Conservation (phyloP, 2,113 vertebrate genomes). For the Bungarus multicinctus region DNA sequence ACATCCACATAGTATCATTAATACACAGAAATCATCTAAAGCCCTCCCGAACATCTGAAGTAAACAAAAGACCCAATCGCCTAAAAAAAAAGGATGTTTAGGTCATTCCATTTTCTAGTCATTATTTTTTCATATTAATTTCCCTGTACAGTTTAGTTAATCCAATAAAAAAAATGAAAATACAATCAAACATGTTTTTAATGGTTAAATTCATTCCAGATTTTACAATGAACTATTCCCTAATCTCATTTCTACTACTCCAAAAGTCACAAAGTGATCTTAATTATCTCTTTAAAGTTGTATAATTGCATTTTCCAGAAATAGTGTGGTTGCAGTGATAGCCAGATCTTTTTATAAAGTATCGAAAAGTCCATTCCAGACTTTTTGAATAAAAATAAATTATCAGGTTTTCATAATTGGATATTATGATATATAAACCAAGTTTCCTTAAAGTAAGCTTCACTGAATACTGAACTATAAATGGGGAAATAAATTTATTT, state of each 20-base stretch:
- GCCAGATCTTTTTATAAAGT: background rate
- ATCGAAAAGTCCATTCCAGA: background rate
- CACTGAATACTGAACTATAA: conserved; percentile 28
- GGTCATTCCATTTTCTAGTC: background rate
- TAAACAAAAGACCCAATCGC: background rate
- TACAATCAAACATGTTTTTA: conserved; percentile 18
- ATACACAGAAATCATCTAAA: background rate
- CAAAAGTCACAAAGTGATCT: conserved; percentile 34
- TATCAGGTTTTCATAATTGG: conserved; percentile 30
- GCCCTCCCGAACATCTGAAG: background rate
- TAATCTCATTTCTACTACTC: conserved; percentile 51
- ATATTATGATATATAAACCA: conserved; percentile 24
- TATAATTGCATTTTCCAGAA: conserved; percentile 43
- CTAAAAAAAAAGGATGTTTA: background rate
- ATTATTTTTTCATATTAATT: conserved; percentile 9
- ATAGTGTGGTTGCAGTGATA: conserved; percentile 6
- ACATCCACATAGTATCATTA: background rate
- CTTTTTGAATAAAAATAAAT: conserved; percentile 36
- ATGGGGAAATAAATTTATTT: background rate
- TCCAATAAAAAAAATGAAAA: conserved; percentile 43
- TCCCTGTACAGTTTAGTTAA: conserved; percentile 23
- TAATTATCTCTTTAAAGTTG: conserved; percentile 45
- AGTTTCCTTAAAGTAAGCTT: background rate
- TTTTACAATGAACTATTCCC: conserved; percentile 46
- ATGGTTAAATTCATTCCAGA: conserved; percentile 38